phyloP scores from a whole-genome alignment of 2,888 invertebrate species.

The Melikaiella ostensackeni region DNA sequence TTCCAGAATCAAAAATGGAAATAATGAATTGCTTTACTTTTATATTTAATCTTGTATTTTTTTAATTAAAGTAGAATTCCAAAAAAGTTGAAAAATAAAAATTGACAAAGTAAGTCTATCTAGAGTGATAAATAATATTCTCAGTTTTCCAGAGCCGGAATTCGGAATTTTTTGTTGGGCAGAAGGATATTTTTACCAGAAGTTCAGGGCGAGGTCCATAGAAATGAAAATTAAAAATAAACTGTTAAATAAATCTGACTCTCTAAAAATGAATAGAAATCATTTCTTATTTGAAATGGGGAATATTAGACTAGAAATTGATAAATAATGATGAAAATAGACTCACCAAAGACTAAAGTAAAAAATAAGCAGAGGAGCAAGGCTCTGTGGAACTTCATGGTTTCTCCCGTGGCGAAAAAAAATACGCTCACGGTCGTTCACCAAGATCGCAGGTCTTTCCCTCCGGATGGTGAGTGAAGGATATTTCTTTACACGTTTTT shows the following conservation, averaged over 20 bases:
- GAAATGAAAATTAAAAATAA: neutral
- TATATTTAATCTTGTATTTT: too few species aligned
- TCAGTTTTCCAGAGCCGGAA: neutral
- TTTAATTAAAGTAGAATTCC: neutral
- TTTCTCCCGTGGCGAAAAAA: slow-evolving; percentile 39
- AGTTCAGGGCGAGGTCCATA: neutral
- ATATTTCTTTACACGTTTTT: slow-evolving; percentile 14
- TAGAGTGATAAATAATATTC: neutral
- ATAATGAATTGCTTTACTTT: too few species aligned
- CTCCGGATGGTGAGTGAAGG: slow-evolving; percentile 3
- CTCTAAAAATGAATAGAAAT: neutral
- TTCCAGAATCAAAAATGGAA: neutral
- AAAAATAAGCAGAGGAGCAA: slow-evolving; percentile 56
- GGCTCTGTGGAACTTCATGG: slow-evolving; percentile 56
- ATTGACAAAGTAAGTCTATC: too few species aligned
- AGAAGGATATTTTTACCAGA: neutral
- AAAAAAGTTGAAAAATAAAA: neutral
- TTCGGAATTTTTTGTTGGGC: neutral
- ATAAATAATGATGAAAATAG: neutral
- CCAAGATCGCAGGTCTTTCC: slow-evolving; percentile 12
- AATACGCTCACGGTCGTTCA: slow-evolving; percentile 38
- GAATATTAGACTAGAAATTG: neutral
- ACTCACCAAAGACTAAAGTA: slow-evolving; percentile 49
- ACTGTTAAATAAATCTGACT: neutral
- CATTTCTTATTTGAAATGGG: neutral